Evolutionary conservation across 1,140 invertebrate species (phyloP).

Genomic region (Melitaea cinxia): DNA sequence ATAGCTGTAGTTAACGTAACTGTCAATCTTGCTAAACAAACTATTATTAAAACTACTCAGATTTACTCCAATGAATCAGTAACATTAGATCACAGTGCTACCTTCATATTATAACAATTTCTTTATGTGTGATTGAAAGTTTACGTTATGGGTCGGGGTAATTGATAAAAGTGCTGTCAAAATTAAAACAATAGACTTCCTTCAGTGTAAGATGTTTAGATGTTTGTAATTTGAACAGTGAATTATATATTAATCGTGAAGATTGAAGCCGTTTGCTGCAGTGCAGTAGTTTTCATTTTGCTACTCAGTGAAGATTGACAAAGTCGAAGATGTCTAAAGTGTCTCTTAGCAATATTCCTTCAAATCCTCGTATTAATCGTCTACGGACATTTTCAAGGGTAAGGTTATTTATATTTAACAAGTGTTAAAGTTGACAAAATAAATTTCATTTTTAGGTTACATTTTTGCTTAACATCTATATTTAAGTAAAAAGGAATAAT

Average conservation of each 20-base stretch:
- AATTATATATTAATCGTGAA: slow-evolving; percentile 41
- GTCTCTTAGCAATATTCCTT: slow-evolving; percentile 73
- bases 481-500: no score
- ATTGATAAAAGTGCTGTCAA: slow-evolving; percentile 53
- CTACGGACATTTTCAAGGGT: slow-evolving; percentile 75
- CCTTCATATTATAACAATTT: slow-evolving; percentile 10
- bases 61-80: slow-evolving; percentile 24
- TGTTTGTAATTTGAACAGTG: slow-evolving; percentile 51
- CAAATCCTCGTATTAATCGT: slow-evolving; percentile 73
- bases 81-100: neutral
- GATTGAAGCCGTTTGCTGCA: slow-evolving; percentile 30
- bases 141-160: slow-evolving; percentile 53
- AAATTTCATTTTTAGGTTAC: slow-evolving; percentile 16
- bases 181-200: slow-evolving; percentile 43
- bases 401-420: slow-evolving; percentile 37
- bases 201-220: slow-evolving; percentile 46
- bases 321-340: slow-evolving; percentile 69
- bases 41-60: slow-evolving; percentile 28
- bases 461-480: neutral
- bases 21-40: slow-evolving; percentile 45
- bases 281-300: slow-evolving; percentile 33
- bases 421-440: neutral
- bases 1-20: slow-evolving; percentile 38
- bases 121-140: slow-evolving; percentile 28
- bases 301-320: slow-evolving; percentile 11